Percentiles rank a stretch among this genome's conserved stretches.
phyloP scores from a whole-genome alignment of 1,140 invertebrate genomes.

The Aphis gossypii region DNA sequence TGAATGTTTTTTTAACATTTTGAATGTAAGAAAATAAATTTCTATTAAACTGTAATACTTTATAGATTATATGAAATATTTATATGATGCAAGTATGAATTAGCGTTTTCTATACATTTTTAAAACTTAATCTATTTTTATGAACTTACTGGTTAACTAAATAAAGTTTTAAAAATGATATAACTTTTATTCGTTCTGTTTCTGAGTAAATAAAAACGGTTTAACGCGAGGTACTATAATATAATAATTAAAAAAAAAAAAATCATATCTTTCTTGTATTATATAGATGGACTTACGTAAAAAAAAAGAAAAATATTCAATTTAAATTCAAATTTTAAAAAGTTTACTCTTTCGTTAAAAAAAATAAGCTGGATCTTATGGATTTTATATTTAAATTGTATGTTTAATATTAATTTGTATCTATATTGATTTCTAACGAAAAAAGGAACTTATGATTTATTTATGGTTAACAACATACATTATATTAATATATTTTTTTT shows the following conservation, averaged over 20 bases:
- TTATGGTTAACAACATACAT: background rate
- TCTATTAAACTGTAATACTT: background rate
- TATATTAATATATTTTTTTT: too few relatives aligned
- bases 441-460: background rate
- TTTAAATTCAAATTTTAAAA: background rate
- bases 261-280: background rate
- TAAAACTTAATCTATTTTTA: constrained; percentile 15
- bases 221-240: background rate
- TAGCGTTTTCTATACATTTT: background rate
- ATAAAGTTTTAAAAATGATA: background rate
- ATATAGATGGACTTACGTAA: background rate
- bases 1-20: background rate
- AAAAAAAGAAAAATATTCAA: background rate
- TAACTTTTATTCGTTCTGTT: background rate
- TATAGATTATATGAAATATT: background rate
- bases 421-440: background rate
- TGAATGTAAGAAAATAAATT: background rate
- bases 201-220: background rate
- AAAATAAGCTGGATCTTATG: background rate
- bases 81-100: background rate
- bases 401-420: background rate
- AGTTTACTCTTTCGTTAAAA: background rate
- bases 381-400: background rate
- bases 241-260: background rate
- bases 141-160: background rate